Conservation (phyloP, 2,113 vertebrate genomes). For the Riparia riparia region DNA sequence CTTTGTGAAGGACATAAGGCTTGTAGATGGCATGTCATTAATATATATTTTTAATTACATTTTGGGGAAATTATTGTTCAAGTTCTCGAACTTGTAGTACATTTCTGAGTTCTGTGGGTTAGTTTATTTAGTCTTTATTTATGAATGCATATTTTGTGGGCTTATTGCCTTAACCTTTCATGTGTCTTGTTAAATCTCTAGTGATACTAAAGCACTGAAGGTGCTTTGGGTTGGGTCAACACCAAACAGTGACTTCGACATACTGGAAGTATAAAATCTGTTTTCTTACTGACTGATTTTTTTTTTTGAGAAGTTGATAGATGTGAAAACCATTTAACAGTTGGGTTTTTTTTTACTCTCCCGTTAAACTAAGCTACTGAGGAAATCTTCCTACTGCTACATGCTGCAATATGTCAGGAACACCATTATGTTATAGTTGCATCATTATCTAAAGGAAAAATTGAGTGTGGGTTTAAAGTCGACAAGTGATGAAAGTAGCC, state of each 20-base stretch:
- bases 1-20: neutral
- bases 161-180: neutral
- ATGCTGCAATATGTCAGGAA: constrained; percentile 87
- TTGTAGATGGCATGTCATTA: neutral
- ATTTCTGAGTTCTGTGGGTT: neutral
- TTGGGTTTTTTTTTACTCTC: neutral
- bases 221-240: neutral
- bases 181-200: constrained; percentile 18
- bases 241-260: neutral
- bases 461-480: constrained; percentile 88
- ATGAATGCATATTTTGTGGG: neutral
- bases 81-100: neutral
- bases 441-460: constrained; percentile 89
- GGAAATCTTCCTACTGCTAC: constrained; percentile 49
- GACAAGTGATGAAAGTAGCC: constrained; percentile 94
- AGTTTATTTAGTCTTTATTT: neutral
- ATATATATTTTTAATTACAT: neutral
- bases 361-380: constrained; percentile 28
- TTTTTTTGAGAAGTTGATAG: constrained; percentile 28
- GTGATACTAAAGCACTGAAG: neutral
- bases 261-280: constrained; percentile 2
- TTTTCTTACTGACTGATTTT: neutral
- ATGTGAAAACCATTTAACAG: constrained; percentile 48
- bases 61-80: neutral
- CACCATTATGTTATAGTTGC: constrained; percentile 83